Percentiles rank a stretch among this genome's conserved stretches.
Evolutionary conservation across 2,797 vertebrate species (phyloP).

Genomic region (Sebastes oblongus): DNA sequence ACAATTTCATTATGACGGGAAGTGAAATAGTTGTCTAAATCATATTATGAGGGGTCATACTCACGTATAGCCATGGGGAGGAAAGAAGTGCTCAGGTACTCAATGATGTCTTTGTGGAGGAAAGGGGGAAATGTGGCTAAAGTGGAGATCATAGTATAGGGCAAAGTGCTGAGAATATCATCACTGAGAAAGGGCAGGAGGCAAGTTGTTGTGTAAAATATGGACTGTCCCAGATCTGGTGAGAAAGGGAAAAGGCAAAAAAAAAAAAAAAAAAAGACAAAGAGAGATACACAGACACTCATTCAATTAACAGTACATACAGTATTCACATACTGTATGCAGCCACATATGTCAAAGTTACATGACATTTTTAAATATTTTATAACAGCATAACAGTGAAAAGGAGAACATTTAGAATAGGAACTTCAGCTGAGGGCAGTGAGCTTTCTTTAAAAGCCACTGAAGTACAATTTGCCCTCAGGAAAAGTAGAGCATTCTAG

Average conservation of each 20-base stretch:
- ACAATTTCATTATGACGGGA: neutral
- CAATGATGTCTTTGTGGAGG: constrained; percentile 99
- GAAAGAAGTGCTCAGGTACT: constrained; percentile 99
- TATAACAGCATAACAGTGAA: constrained; percentile 38
- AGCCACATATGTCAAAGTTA: constrained; percentile 49
- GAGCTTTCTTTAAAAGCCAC: constrained; percentile 58
- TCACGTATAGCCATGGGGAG: constrained; percentile 99
- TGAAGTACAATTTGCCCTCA: constrained; percentile 47
- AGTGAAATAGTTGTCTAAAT: neutral
- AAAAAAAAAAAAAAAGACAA: constrained; percentile 50
- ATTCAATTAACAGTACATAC: constrained; percentile 77
- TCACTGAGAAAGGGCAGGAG: constrained; percentile 99
- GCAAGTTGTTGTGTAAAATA: constrained; percentile 99
- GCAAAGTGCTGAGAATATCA: constrained; percentile 99
- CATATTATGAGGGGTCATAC: constrained; percentile 74
- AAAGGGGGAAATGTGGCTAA: constrained; percentile 99
- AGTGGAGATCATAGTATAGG: constrained; percentile 99
- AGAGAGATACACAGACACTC: constrained; percentile 77
- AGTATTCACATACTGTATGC: constrained; percentile 73
- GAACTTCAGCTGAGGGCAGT: constrained; percentile 35
- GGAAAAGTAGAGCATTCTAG: constrained; percentile 60
- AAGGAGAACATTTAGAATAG: constrained; percentile 39
- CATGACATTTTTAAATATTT: constrained; percentile 21
- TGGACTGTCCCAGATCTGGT: constrained; percentile 98
- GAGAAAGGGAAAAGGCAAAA: constrained; percentile 79